Conservation (phyloP, 2,888 invertebrate genomes). For the Melanchra persicariae region DNA sequence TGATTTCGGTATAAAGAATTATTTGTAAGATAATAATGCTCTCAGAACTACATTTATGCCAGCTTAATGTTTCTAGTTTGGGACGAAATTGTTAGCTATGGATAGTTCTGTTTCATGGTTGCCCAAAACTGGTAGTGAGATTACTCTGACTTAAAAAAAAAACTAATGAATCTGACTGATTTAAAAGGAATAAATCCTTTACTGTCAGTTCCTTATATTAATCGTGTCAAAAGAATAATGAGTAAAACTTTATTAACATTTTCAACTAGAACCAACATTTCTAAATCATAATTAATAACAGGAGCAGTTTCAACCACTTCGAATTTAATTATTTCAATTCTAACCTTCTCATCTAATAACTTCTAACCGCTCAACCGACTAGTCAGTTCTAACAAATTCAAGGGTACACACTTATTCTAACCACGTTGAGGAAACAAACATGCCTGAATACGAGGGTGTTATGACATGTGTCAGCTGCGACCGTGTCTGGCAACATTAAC, state of each 20-base stretch:
- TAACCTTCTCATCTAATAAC: slow-evolving; percentile 11
- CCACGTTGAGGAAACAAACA: slow-evolving; percentile 70
- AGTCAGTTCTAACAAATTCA: slow-evolving; percentile 49
- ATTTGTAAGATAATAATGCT: not conserved
- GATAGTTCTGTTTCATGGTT: not conserved
- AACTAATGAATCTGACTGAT: not conserved
- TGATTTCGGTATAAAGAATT: slow-evolving; percentile 14
- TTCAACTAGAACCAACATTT: not conserved
- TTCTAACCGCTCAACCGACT: slow-evolving; percentile 11
- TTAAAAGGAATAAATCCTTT: not conserved
- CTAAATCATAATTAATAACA: not conserved
- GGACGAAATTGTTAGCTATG: not conserved
- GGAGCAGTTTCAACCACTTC: slow-evolving; percentile 14
- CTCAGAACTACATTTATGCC: no score
- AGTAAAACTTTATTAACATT: not conserved
- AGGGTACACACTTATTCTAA: slow-evolving; percentile 64
- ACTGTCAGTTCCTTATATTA: not conserved
- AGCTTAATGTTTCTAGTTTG: not conserved
- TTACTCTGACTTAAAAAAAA: no score
- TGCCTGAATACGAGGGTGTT: slow-evolving; percentile 71
- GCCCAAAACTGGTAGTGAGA: no score
- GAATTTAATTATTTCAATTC: slow-evolving; percentile 39
- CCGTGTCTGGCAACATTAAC: slow-evolving; percentile 65
- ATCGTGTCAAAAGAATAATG: no score
- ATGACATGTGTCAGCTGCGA: slow-evolving; percentile 82